These are phyloP conservation scores for Butorides virescens DNA, from an alignment of 2,113 vertebrate genomes.

Conservation along the genomic window DNA sequence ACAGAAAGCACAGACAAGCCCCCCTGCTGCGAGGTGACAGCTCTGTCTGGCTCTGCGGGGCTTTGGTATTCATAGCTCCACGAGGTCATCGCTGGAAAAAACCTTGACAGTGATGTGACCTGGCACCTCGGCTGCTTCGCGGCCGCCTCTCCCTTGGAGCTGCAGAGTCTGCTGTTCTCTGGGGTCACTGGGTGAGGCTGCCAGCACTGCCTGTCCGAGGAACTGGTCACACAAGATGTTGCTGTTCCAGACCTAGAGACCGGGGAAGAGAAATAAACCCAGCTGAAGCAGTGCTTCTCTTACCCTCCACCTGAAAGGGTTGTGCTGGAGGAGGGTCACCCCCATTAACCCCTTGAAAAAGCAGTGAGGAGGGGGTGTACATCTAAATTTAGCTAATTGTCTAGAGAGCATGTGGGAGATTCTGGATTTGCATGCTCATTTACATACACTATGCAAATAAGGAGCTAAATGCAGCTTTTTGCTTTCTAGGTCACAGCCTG, in stretches of 20 bases:
- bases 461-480: constrained; percentile 6
- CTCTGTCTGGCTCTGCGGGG: constrained; percentile 26
- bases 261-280: neutral
- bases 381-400: neutral
- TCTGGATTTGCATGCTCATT: constrained; percentile 13
- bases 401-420: neutral
- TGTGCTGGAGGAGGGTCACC: neutral
- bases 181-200: constrained; percentile 75
- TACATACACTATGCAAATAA: neutral
- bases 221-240: constrained; percentile 81
- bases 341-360: neutral
- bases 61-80: constrained; percentile 78
- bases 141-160: constrained; percentile 75
- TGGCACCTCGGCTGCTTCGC: constrained; percentile 77
- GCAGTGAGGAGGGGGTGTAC: neutral
- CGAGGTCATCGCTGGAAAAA: constrained; percentile 81
- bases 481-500: constrained; percentile 45
- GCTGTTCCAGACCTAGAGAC: constrained; percentile 87
- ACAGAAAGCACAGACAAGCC: constrained; percentile 18
- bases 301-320: neutral
- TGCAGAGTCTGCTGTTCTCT: constrained; percentile 74
- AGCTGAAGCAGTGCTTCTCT: neutral
- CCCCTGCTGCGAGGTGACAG: constrained; percentile 8
- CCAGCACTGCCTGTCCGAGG: constrained; percentile 86
- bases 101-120: constrained; percentile 82